These are phyloP conservation scores for Pelodytes ibericus DNA, from an alignment of 2,797 vertebrate genomes.

Conservation along the genomic window DNA sequence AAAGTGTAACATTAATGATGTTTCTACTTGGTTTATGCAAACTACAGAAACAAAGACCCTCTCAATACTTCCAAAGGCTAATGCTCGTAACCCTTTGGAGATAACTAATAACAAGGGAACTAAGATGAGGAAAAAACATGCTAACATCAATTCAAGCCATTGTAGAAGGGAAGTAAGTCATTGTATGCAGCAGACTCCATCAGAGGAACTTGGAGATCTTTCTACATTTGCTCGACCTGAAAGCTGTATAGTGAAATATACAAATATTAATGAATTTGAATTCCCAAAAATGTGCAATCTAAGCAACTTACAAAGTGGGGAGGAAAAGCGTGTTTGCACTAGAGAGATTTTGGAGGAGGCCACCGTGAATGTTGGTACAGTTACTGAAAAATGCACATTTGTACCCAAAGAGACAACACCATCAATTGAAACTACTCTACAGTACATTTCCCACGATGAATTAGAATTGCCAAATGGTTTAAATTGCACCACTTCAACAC, in stretches of 20 bases:
- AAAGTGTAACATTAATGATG: constrained; percentile 87
- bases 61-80: constrained; percentile 88
- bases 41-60: constrained; percentile 97
- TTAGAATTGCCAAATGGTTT: constrained; percentile 58
- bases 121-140: constrained; percentile 74
- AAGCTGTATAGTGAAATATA: constrained; percentile 70
- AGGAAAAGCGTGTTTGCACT: constrained; percentile 71
- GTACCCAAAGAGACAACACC: constrained; percentile 58
- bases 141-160: constrained; percentile 78
- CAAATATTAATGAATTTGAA: constrained; percentile 71
- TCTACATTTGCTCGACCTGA: constrained; percentile 73
- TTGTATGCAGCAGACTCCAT: constrained; percentile 87
- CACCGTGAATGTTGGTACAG: constrained; percentile 49
- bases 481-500: constrained; percentile 60
- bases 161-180: constrained; percentile 94
- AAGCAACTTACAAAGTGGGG: constrained; percentile 64
- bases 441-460: neutral
- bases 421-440: constrained; percentile 60
- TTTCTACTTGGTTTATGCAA: constrained; percentile 97
- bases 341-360: constrained; percentile 65
- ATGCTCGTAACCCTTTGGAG: constrained; percentile 85
- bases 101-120: constrained; percentile 81
- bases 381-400: constrained; percentile 58
- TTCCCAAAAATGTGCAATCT: constrained; percentile 66
- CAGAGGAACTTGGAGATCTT: constrained; percentile 77